These are phyloP conservation scores for Phyllotreta striolata DNA, from an alignment of 2,888 invertebrate genomes.

Conservation along the genomic window DNA sequence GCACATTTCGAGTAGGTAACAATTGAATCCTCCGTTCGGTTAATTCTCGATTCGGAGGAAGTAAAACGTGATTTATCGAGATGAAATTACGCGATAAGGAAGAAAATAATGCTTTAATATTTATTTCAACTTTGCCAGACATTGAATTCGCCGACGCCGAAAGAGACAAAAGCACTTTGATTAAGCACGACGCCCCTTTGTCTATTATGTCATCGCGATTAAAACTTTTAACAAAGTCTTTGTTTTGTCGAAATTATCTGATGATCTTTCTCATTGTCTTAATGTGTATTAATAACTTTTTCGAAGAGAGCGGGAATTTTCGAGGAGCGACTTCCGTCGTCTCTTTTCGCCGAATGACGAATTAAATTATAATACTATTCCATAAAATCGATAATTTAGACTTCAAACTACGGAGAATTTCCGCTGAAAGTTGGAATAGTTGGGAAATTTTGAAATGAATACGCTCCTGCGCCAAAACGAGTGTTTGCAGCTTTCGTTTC, in stretches of 20 bases:
- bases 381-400: too few relatives aligned
- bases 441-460: background rate
- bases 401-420: background rate
- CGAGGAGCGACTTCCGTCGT: too few relatives aligned
- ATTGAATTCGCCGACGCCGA: conserved; percentile 10
- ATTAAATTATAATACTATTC: too few relatives aligned
- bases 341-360: too few relatives aligned
- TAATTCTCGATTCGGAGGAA: background rate
- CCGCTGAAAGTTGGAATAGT: background rate
- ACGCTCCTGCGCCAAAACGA: conserved; percentile 10
- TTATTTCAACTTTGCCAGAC: conserved; percentile 21
- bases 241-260: conserved; percentile 27
- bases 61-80: conserved; percentile 16
- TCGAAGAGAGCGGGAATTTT: conserved; percentile 4
- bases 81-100: conserved; percentile 13
- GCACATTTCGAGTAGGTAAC: too few relatives aligned
- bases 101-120: conserved; percentile 13
- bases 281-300: conserved; percentile 28
- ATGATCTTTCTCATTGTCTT: conserved; percentile 25
- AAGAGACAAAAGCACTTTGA: conserved; percentile 26
- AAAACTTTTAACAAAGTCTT: conserved; percentile 31
- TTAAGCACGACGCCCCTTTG: conserved; percentile 27
- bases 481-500: conserved; percentile 27
- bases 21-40: background rate
- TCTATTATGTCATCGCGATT: conserved; percentile 26